These are phyloP conservation scores for Cryptotermes secundus DNA, from an alignment of 1,140 invertebrate species.

Conservation along the genomic window DNA sequence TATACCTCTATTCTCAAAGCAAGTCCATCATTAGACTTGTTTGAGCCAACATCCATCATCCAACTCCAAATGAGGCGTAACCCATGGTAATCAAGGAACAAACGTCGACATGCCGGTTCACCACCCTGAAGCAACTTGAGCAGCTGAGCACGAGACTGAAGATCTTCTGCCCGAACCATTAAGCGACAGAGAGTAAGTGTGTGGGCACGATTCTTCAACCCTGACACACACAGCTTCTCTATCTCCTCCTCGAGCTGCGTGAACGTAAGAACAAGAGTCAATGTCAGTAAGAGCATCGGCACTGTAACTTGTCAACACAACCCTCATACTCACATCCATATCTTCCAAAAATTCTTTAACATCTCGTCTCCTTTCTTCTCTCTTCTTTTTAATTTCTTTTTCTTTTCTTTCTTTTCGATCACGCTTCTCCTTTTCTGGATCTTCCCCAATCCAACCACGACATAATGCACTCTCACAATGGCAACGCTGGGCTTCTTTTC, in stretches of 20 bases:
- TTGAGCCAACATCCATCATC: slow-evolving; percentile 68
- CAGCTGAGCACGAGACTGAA: slow-evolving; percentile 66
- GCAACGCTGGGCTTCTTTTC: slow-evolving; percentile 92
- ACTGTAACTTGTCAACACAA: too few species aligned
- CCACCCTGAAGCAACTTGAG: slow-evolving; percentile 64
- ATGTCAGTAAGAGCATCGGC: not conserved
- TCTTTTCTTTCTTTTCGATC: slow-evolving; percentile 37
- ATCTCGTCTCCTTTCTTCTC: slow-evolving; percentile 50
- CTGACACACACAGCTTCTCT: slow-evolving; percentile 66
- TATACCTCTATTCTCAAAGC: slow-evolving; percentile 30
- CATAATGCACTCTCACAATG: slow-evolving; percentile 86
- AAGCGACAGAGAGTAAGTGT: slow-evolving; percentile 84
- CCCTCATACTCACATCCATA: slow-evolving; percentile 60
- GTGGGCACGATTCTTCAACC: slow-evolving; percentile 83
- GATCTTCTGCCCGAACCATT: slow-evolving; percentile 87
- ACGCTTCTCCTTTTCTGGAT: slow-evolving; percentile 57
- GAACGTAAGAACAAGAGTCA: slow-evolving; percentile 38
- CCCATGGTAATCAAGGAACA: slow-evolving; percentile 95
- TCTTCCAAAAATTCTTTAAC: slow-evolving; percentile 57
- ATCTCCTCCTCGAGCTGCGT: slow-evolving; percentile 77
- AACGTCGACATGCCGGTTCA: slow-evolving; percentile 75
- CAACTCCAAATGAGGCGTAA: slow-evolving; percentile 87
- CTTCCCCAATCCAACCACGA: slow-evolving; percentile 90
- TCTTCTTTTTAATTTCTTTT: slow-evolving; percentile 38
- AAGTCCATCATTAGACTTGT: slow-evolving; percentile 26